Percentiles rank a stretch among this genome's conserved stretches.
phyloP scores from a whole-genome alignment of 35 echinoderm and acorn worm genomes.

The Stichopus chloronotus region DNA sequence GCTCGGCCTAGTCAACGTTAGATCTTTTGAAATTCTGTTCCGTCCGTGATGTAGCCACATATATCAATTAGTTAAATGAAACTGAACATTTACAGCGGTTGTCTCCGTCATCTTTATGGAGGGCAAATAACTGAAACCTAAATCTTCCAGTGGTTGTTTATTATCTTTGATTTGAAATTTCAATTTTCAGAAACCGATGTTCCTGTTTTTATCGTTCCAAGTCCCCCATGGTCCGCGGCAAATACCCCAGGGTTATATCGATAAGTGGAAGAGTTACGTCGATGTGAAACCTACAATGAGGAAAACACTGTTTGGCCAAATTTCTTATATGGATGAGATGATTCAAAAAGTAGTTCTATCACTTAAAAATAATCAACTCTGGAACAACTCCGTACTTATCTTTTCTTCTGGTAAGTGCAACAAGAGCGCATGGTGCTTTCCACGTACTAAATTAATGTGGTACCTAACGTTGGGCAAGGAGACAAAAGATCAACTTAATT shows the following conservation, averaged over 20 bases:
- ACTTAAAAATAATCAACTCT: background rate
- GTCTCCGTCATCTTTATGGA: too few relatives aligned
- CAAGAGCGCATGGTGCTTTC: background rate
- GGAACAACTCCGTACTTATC: conserved; percentile 33
- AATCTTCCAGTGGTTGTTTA: too few relatives aligned
- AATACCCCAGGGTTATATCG: conserved; percentile 10
- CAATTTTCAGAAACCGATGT: conserved; percentile 23
- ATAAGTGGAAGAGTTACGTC: conserved; percentile 29
- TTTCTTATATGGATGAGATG: conserved; percentile 43
- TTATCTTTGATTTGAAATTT: too few relatives aligned
- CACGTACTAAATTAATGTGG: too few relatives aligned
- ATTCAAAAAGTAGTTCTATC: conserved; percentile 10
- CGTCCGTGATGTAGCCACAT: too few relatives aligned
- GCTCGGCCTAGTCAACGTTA: too few relatives aligned
- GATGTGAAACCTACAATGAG: background rate
- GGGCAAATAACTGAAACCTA: too few relatives aligned
- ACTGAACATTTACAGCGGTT: too few relatives aligned
- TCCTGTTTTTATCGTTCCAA: conserved; percentile 44
- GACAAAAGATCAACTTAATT: too few relatives aligned
- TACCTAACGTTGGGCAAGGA: too few relatives aligned
- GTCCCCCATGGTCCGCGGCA: conserved; percentile 30
- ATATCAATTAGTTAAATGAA: too few relatives aligned
- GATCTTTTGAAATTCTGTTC: too few relatives aligned
- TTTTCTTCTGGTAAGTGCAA: conserved; percentile 34
- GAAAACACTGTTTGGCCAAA: conserved; percentile 27